Evolutionary conservation across 2,113 vertebrate genomes (phyloP).

Genomic region (Tragulus kanchil): DNA sequence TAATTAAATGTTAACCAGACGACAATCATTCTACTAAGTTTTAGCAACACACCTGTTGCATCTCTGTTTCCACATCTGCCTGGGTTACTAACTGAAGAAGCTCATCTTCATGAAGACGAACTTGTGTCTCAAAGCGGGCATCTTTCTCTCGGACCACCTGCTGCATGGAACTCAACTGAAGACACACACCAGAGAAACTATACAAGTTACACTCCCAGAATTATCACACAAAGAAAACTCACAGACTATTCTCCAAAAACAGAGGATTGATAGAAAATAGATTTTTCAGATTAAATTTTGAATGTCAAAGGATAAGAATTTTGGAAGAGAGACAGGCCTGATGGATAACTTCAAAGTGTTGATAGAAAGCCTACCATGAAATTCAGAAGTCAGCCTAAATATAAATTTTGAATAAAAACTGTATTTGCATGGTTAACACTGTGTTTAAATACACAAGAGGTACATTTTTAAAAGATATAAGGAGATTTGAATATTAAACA

Average conservation of each 20-base stretch:
- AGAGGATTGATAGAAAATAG: conserved; percentile 9
- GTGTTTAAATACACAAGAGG: conserved; percentile 52
- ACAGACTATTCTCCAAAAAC: conserved; percentile 50
- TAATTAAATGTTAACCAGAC: conserved; percentile 58
- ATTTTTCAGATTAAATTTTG: conserved; percentile 30
- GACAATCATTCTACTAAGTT: conserved; percentile 47
- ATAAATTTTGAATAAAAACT: conserved; percentile 34
- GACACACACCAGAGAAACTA: conserved; percentile 79
- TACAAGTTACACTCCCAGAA: conserved; percentile 76
- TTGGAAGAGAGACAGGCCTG: conserved; percentile 5
- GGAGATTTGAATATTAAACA: conserved; percentile 53
- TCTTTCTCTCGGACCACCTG: conserved; percentile 93
- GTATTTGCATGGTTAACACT: conserved; percentile 10
- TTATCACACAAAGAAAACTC: conserved; percentile 54
- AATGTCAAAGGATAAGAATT: conserved; percentile 41
- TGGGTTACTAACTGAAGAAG: conserved; percentile 86
- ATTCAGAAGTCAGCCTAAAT: conserved; percentile 39
- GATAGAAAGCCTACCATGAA: conserved; percentile 47
- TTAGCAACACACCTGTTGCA: conserved; percentile 92
- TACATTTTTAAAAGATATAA: conserved; percentile 31
- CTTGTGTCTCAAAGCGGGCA: conserved; percentile 92
- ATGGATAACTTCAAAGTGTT: not conserved
- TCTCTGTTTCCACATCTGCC: conserved; percentile 86
- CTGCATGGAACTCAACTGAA: conserved; percentile 91
- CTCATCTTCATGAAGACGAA: conserved; percentile 93